Percentiles rank a stretch among this genome's conserved stretches.
Evolutionary conservation across 2,113 vertebrate species (phyloP).

Genomic region (Gymnorhina tibicen): DNA sequence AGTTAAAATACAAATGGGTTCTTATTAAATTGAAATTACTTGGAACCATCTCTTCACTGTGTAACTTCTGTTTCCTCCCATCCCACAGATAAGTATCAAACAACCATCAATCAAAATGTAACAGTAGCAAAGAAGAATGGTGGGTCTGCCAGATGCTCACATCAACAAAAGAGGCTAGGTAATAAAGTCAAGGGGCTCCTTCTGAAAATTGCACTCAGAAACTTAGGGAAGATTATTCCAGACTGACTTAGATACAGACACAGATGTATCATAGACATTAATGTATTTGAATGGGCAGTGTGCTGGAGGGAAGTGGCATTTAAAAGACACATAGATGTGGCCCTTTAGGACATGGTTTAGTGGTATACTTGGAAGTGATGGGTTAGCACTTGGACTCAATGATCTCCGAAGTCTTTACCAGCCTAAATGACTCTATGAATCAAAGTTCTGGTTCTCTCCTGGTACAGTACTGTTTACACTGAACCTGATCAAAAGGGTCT

Average conservation of each 20-base stretch:
- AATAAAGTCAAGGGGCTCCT: neutral
- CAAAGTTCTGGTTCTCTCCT: neutral
- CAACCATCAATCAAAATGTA: neutral
- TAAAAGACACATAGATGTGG: neutral
- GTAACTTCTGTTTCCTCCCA: neutral
- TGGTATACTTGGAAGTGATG: neutral
- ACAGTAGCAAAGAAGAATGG: neutral
- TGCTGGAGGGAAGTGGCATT: neutral
- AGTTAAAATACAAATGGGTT: neutral
- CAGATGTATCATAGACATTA: neutral
- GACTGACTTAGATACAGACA: neutral
- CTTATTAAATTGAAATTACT: neutral
- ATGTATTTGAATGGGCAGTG: neutral
- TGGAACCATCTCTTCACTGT: neutral
- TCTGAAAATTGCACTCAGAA: neutral
- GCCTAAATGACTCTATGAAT: neutral
- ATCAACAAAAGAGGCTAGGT: neutral
- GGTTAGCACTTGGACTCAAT: neutral
- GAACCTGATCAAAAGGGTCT: neutral
- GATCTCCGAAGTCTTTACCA: neutral
- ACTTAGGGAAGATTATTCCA: neutral
- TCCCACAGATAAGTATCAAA: neutral
- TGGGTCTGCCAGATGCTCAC: neutral
- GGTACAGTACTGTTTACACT: neutral
- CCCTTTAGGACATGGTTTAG: neutral